Evolutionary conservation across 1,140 invertebrate species (phyloP), one percentile per base, ranked within the genome.

Genomic region (Mamestra configurata): DNA sequence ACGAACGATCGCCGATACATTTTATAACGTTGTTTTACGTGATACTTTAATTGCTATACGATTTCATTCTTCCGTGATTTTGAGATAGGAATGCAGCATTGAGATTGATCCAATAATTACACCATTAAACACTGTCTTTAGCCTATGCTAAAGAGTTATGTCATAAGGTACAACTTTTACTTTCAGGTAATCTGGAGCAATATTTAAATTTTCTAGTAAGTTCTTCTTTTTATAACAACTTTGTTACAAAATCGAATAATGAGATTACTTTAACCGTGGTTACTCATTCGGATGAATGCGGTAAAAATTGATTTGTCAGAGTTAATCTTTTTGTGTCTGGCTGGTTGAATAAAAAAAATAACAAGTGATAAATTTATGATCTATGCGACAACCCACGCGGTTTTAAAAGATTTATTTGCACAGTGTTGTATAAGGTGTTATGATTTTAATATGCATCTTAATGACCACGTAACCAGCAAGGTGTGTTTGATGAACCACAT

Each of bases 101-200:
- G 20, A 81, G 79, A 75, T 73, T 83, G 79, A 82, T 84, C 76
- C 71, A 72, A 80, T 84, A 82, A 82, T 84, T 77, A 72, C 49
- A 24, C n/a, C 53, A 57, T 43, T 70, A 20, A 20, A 40, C 53
- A 66, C 61, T 66, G 35, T 61, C 31, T 64, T 55, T 46, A 27
- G 27, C 43, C 37, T 71, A 53, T 49, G 66, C 40, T 27, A 71
- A 71, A 71, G 11, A 51, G 24, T 71, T 51, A 20, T 8, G 40
- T 71, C 53, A 53, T 71, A 66, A 49, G 22, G 22, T 49, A 27
- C 13, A 53, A 15, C 24, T 51, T 49, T 71, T 20, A 71, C 68
- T 71, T 71, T 20, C 37, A 71, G 8, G 24, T 35, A 10, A 71
- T 70, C 11, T 53, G 68, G 43, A 71, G 37, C 46, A 51, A 10